Evolutionary conservation across 2,888 invertebrate genomes (phyloP), one percentile per base, ranked within the genome.

Genomic region (Shargacucullia verbasci): DNA sequence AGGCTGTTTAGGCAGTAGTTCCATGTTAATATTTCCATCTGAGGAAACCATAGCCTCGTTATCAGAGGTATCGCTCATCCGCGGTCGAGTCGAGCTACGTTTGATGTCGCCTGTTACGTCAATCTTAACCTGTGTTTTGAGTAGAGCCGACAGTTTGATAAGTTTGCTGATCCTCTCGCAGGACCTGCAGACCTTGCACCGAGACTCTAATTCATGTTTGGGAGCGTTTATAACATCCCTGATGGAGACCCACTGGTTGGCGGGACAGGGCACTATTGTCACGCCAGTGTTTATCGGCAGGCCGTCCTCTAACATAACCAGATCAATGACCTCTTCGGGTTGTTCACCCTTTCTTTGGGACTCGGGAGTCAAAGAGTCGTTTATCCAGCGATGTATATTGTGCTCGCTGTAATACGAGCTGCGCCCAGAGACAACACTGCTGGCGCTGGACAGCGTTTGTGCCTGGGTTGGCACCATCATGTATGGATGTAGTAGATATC

Each of bases 91-190:
- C 5, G 20, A 3, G 20, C 4, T 20, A 4, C 20, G 20, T 20
- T 20, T 20, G 20, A 43, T 11, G 0, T 10, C 9, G 7, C 8
- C 43, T 2, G 20, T 27, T 33, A 40, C 13, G 11, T 39, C 48
- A 0, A 71, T 14, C 8, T 43, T 38, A 0, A 14, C 6, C 0
- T 43, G 35, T 0, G 29, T 20, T 29, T 20, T 49, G 0, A 70
- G 11, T 0, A 67, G 6, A 1, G 0, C 11, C 0, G 60, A 58
- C 2, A 71, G 4, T n/a, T 29, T 35, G 2, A 56, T 33, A 0
- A 59, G 3, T 20, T 71, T 71, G 0, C 20, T 9, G 2, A 69
- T 44, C 10, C 47, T 57, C 4, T 0, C 0, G 14, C 73, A 71
- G 0, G 35, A 7, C 0, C 10, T 12, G 13, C 73, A 72, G 0